Percentiles rank a stretch among this genome's conserved stretches.
phyloP scores from a whole-genome alignment of 2,888 invertebrate species.

The Rhagonycha lutea region DNA sequence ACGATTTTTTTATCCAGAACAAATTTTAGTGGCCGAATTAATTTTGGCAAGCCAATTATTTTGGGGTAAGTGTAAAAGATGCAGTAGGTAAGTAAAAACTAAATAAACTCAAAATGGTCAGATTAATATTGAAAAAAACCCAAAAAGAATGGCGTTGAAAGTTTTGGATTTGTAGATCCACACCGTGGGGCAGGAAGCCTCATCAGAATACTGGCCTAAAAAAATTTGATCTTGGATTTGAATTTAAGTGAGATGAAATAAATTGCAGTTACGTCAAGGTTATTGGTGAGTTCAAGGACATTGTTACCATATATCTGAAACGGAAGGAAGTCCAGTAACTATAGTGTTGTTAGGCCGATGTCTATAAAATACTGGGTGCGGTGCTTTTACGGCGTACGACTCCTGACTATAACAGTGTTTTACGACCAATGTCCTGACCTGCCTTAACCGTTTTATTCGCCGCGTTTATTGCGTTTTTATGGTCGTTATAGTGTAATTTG shows the following conservation, averaged over 20 bases:
- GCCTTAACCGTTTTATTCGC: slow-evolving; percentile 54
- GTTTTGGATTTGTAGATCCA: background rate
- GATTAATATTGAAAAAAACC: background rate
- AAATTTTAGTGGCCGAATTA: background rate
- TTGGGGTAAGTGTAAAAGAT: background rate
- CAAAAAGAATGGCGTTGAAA: background rate
- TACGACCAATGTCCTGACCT: slow-evolving; percentile 52
- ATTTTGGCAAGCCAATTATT: background rate
- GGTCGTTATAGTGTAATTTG: slow-evolving; percentile 53
- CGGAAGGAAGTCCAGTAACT: slow-evolving; percentile 44
- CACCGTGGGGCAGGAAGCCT: background rate
- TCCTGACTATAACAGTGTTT: slow-evolving; percentile 53
- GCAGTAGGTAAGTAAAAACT: background rate
- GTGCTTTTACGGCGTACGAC: slow-evolving; percentile 50
- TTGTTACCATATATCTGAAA: slow-evolving; percentile 30
- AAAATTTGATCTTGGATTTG: background rate
- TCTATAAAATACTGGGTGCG: slow-evolving; percentile 49
- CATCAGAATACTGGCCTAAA: background rate
- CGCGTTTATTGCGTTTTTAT: slow-evolving; percentile 55
- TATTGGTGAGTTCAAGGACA: slow-evolving; percentile 40
- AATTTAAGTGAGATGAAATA: background rate
- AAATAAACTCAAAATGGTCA: background rate
- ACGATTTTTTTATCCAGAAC: background rate
- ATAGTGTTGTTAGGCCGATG: slow-evolving; percentile 48
- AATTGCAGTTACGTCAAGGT: background rate